Evolutionary conservation across 2,888 invertebrate genomes (phyloP).

Genomic region (Pecten maximus): DNA sequence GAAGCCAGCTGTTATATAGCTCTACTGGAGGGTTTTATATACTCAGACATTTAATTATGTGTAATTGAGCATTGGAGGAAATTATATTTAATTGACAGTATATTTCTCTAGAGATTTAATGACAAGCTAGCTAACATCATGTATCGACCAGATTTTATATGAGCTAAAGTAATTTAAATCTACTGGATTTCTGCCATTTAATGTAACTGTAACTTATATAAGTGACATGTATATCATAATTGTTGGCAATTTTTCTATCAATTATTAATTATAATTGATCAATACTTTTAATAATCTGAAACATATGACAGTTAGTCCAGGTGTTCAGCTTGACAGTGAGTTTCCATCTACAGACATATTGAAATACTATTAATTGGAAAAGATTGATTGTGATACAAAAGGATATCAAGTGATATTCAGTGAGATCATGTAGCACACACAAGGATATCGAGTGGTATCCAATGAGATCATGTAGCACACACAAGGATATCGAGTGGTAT

Average conservation of each 20-base stretch:
- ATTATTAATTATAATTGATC: background rate
- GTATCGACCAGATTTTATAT: background rate
- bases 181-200: background rate
- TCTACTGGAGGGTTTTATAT: no score
- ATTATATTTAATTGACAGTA: background rate
- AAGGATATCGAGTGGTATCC: no score
- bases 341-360: background rate
- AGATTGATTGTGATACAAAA: no score
- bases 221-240: background rate
- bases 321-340: background rate
- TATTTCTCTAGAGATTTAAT: background rate
- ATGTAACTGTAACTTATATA: background rate
- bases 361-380: no score
- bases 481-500: no score
- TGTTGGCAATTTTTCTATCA: background rate
- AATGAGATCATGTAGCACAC: no score
- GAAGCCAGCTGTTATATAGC: no score
- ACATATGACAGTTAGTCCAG: background rate
- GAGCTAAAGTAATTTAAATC: background rate
- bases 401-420: no score
- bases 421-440: no score
- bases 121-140: background rate
- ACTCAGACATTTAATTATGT: background rate
- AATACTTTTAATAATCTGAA: background rate
- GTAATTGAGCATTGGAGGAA: background rate